Conservation (phyloP, 2,888 invertebrate species). For the Periphyllus acericola region DNA sequence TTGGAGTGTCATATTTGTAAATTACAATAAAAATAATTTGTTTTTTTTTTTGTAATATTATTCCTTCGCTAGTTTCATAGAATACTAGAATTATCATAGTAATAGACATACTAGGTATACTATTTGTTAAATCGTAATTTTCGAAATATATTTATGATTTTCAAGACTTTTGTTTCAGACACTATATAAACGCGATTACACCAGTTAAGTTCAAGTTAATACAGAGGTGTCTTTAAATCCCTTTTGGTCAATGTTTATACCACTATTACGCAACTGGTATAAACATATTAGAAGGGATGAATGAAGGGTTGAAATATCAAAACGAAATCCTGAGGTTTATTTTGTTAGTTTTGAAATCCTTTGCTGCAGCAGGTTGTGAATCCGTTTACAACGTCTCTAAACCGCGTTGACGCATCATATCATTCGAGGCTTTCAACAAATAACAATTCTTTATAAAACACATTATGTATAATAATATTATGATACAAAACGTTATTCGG, state of each 20-base stretch:
- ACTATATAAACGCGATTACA: conserved; percentile 31
- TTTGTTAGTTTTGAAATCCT: conserved; percentile 40
- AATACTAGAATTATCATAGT: no score
- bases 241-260: conserved; percentile 42
- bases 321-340: conserved; percentile 51
- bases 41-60: no score
- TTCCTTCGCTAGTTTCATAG: no score
- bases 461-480: not conserved
- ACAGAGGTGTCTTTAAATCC: conserved; percentile 43
- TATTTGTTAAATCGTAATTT: not conserved
- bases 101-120: no score
- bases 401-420: conserved; percentile 16
- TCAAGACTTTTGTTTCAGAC: conserved; percentile 5
- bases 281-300: conserved; percentile 23
- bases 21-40: no score
- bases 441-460: not conserved
- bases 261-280: not conserved
- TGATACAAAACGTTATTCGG: not conserved
- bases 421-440: not conserved
- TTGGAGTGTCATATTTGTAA: no score
- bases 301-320: conserved; percentile 28
- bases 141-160: not conserved
- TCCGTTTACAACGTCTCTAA: conserved; percentile 37
- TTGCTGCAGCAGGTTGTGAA: not conserved
- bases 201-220: not conserved